Conservation (phyloP, 2,113 vertebrate genomes). For the Phaethon lepturus region DNA sequence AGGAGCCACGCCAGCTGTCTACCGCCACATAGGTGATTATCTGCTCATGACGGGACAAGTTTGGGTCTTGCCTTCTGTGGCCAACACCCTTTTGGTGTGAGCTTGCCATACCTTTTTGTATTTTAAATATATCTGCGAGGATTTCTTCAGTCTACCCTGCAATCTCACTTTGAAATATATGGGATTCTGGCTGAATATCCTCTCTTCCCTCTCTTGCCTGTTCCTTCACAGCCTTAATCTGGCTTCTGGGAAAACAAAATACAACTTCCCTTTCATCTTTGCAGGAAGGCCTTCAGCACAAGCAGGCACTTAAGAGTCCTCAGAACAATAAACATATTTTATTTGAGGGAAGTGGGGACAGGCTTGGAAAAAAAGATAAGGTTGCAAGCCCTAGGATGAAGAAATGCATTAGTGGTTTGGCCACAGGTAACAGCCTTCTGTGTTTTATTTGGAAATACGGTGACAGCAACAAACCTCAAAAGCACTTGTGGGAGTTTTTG, state of each 20-base stretch:
- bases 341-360: background rate
- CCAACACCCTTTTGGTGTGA: background rate
- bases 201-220: background rate
- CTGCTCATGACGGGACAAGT: background rate
- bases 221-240: background rate
- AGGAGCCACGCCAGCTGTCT: slow-evolving; percentile 85
- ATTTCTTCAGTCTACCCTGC: background rate
- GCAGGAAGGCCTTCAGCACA: background rate
- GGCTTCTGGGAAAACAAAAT: background rate
- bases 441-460: background rate
- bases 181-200: background rate
- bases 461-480: background rate
- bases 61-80: background rate
- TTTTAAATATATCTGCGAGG: background rate
- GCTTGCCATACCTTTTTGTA: background rate
- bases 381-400: background rate
- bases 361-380: background rate
- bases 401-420: background rate
- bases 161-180: background rate
- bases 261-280: background rate
- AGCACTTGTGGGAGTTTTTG: background rate
- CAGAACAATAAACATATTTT: background rate
- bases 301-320: background rate
- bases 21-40: slow-evolving; percentile 86
- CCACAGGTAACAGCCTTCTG: background rate